Conservation (phyloP, 2,888 invertebrate genomes). For the Acronicta alni region DNA sequence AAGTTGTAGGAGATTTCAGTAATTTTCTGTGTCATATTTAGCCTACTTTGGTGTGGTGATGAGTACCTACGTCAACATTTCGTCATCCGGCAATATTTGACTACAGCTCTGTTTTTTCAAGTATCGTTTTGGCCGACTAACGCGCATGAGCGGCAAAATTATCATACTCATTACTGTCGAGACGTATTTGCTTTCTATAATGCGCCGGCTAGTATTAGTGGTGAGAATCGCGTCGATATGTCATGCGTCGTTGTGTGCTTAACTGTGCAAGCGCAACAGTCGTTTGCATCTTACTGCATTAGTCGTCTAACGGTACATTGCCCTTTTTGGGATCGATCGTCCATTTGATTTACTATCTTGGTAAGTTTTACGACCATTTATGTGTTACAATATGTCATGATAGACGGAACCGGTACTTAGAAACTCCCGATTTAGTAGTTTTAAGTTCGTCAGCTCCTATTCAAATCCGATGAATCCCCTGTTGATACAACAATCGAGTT, state of each 20-base stretch:
- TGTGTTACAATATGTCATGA: slow-evolving; percentile 43
- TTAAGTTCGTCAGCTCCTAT: slow-evolving; percentile 20
- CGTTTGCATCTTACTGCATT: slow-evolving; percentile 77
- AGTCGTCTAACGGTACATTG: slow-evolving; percentile 74
- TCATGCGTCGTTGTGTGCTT: slow-evolving; percentile 67
- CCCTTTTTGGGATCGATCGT: slow-evolving; percentile 72
- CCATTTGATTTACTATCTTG: slow-evolving; percentile 66
- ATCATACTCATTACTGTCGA: slow-evolving; percentile 67
- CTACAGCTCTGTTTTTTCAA: slow-evolving; percentile 51
- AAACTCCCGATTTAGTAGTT: slow-evolving; percentile 32
- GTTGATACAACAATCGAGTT: slow-evolving; percentile 37
- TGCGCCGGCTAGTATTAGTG: slow-evolving; percentile 55
- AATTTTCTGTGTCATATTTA: not conserved
- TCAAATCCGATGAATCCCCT: slow-evolving; percentile 26
- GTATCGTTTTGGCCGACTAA: slow-evolving; percentile 55
- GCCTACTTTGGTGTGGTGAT: not conserved
- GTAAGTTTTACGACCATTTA: slow-evolving; percentile 52
- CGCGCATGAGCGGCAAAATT: slow-evolving; percentile 59
- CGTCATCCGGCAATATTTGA: slow-evolving; percentile 44
- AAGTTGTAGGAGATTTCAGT: not conserved
- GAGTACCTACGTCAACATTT: slow-evolving; percentile 17
- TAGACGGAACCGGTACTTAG: slow-evolving; percentile 9
- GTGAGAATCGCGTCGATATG: slow-evolving; percentile 66
- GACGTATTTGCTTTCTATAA: slow-evolving; percentile 69
- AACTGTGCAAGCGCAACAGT: slow-evolving; percentile 65